phyloP scores from a whole-genome alignment of 2,113 vertebrate species.

The Periophthalmodon schlosseri region DNA sequence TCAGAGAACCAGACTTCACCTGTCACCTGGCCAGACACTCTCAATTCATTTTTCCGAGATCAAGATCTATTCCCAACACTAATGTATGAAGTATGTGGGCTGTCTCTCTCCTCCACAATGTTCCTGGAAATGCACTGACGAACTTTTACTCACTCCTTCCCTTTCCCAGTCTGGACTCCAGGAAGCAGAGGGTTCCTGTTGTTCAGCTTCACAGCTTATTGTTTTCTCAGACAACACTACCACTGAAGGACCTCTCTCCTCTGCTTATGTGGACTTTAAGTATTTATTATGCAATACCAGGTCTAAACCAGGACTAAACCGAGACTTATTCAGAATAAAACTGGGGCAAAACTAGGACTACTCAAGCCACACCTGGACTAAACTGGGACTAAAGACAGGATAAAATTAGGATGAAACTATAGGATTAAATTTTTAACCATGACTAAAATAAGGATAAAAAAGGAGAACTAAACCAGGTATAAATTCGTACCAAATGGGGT shows the following conservation, averaged over 20 bases:
- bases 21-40: not conserved
- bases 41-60: not conserved
- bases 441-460: too few species aligned
- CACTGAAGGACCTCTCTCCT: constrained; percentile 6
- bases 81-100: not conserved
- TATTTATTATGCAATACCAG: not conserved
- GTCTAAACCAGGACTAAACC: not conserved
- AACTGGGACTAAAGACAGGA: not conserved
- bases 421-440: too few species aligned
- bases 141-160: constrained; percentile 44
- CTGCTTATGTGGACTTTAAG: not conserved
- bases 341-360: not conserved
- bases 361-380: not conserved
- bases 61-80: not conserved
- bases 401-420: not conserved
- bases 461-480: not conserved
- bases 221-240: constrained; percentile 59
- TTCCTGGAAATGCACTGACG: constrained; percentile 19
- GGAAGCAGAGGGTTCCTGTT: constrained; percentile 84
- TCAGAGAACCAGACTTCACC: not conserved
- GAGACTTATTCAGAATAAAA: not conserved
- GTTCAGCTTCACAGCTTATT: constrained; percentile 67
- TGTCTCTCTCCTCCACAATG: not conserved
- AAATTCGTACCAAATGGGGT: too few species aligned
- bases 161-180: constrained; percentile 60